phyloP scores from a whole-genome alignment of 1,140 invertebrate species.

The Aphelenchoides besseyi region DNA sequence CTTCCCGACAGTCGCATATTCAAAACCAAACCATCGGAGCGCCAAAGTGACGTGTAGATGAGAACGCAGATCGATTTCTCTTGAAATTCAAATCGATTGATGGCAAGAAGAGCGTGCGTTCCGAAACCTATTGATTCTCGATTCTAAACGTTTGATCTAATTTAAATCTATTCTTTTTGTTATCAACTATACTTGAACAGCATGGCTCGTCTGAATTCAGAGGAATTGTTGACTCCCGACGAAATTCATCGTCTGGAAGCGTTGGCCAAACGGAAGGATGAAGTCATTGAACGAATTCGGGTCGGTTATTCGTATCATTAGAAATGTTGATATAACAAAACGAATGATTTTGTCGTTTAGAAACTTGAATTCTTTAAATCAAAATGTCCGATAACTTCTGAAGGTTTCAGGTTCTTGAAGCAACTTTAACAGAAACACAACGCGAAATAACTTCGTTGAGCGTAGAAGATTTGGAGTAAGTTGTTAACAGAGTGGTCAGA shows the following conservation, averaged over 20 bases:
- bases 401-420: conserved; percentile 10
- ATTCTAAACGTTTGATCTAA: not conserved
- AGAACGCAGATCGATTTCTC: not conserved
- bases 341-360: not conserved
- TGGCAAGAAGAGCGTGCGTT: too few relatives aligned
- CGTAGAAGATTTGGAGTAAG: conserved; percentile 16
- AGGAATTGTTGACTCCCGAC: conserved; percentile 1
- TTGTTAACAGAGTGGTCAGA: not conserved
- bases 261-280: conserved; percentile 16
- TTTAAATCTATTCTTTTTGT: not conserved
- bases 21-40: too few relatives aligned
- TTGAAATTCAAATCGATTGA: not conserved
- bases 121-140: not conserved
- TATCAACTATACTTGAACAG: too few relatives aligned
- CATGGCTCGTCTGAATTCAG: not conserved
- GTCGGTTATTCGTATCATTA: not conserved
- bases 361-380: too few relatives aligned
- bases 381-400: too few relatives aligned
- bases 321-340: not conserved
- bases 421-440: not conserved
- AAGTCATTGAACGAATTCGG: conserved; percentile 17
- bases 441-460: not conserved
- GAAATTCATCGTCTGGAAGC: conserved; percentile 5
- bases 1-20: too few relatives aligned
- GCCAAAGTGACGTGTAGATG: too few relatives aligned